These are phyloP conservation scores for Cataglyphis cursor DNA, from an alignment of 2,888 invertebrate genomes.

Conservation along the genomic window DNA sequence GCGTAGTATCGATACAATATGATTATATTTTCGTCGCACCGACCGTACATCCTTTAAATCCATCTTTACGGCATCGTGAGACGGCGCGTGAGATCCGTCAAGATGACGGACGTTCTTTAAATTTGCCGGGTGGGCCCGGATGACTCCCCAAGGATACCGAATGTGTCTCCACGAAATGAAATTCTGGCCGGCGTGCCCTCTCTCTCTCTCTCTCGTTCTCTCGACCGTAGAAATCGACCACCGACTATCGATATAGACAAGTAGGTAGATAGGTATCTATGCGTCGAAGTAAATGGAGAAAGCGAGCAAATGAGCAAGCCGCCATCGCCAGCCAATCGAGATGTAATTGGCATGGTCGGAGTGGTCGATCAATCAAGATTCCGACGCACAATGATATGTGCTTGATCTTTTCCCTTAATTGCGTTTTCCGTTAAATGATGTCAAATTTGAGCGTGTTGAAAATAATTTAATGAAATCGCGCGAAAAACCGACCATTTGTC, in stretches of 20 bases:
- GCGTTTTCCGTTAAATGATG: neutral
- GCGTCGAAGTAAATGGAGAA: slow-evolving; percentile 57
- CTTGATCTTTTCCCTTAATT: slow-evolving; percentile 22
- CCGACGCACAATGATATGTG: slow-evolving; percentile 14
- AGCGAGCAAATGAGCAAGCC: slow-evolving; percentile 36
- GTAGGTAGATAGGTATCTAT: neutral
- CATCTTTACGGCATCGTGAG: slow-evolving; percentile 61
- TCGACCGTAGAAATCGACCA: slow-evolving; percentile 66
- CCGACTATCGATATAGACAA: slow-evolving; percentile 11
- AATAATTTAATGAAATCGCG: slow-evolving; percentile 41
- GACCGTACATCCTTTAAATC: slow-evolving; percentile 57
- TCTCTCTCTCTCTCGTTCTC: neutral
- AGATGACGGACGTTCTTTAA: slow-evolving; percentile 64
- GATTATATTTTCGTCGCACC: slow-evolving; percentile 37
- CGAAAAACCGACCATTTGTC: neutral
- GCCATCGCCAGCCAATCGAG: slow-evolving; percentile 22
- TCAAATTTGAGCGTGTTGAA: slow-evolving; percentile 18
- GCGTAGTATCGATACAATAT: slow-evolving; percentile 43
- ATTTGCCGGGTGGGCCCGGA: slow-evolving; percentile 50
- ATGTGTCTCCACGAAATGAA: slow-evolving; percentile 69
- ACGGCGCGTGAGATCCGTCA: slow-evolving; percentile 65
- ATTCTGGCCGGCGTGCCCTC: slow-evolving; percentile 63
- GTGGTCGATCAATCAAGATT: slow-evolving; percentile 37
- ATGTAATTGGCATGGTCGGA: slow-evolving; percentile 47
- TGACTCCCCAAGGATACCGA: slow-evolving; percentile 65